Evolutionary conservation across 1,140 invertebrate genomes (phyloP), one percentile per base, ranked within the genome.

Genomic region (Drosophila sp.): DNA sequence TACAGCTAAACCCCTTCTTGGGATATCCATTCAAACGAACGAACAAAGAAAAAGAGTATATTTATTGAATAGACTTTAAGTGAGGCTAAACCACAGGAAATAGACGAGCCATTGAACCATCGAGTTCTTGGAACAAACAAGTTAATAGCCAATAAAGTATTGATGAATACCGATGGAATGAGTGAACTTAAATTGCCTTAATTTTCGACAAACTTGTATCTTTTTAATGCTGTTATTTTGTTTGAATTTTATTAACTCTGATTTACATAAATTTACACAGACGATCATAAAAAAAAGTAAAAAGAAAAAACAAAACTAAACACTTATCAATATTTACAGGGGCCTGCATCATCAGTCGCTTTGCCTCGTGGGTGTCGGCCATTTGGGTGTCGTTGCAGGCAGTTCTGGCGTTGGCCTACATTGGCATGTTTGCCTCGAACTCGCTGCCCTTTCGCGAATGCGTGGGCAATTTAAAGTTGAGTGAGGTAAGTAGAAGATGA

Each of bases 331-430:
- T 63, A 57, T 63, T 50, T 5, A 30, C 27, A 92, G 91, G 91
- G 47, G 91, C 91, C 61, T 77, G 83, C 62, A 91, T 92, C n/a
- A 80, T 92, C 32, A 91, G 91, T 40, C 87, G 91, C 63, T 89
- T 92, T 63, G 91, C 90, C 6, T 92, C 91, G 33, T 92, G 91
- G 90, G 66, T 92, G 8, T 86, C 89, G 35, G 83, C 90, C 55
- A 83, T 92, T 47, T 92, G 91, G 91, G 74, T 91, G 58, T 92
- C 91, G 33, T 56, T 92, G 60, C 91, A 92, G 75, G 91, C 91
- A 10, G 90, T 92, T 27, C 60, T 92, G 44, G 84, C 91, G 10
- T 54, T 92, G 66, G 90, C 82, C 58, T 92, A 92, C 60, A 85
- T 92, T 41, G 91, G 90, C 38, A 91, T 91, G 80, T 87, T 92